These are phyloP conservation scores for Onychostruthus taczanowskii DNA, from an alignment of 2,113 vertebrate species.

Conservation along the genomic window DNA sequence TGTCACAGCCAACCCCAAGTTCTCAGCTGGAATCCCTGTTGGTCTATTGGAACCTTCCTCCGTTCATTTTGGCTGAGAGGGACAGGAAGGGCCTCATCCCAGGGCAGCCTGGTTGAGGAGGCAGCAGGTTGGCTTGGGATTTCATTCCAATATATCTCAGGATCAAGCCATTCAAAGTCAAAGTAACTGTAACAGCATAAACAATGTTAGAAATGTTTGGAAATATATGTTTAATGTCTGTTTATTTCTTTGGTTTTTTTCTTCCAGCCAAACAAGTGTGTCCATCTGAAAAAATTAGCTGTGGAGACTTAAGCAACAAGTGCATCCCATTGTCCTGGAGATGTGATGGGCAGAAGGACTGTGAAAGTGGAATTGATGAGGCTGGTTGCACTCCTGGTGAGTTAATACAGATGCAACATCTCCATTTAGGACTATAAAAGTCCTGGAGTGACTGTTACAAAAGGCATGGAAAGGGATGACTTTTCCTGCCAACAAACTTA, in stretches of 20 bases:
- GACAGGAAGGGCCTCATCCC: not conserved
- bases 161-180: not conserved
- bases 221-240: not conserved
- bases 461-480: not conserved
- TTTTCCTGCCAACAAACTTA: not conserved
- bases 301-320: slow-evolving; percentile 86
- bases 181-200: not conserved
- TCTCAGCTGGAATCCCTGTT: not conserved
- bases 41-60: not conserved
- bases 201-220: not conserved
- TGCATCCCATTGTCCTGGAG: slow-evolving; percentile 93
- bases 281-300: slow-evolving; percentile 92
- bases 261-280: slow-evolving; percentile 77
- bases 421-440: not conserved
- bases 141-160: not conserved
- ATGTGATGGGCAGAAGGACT: slow-evolving; percentile 93
- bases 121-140: not conserved
- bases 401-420: slow-evolving; percentile 4
- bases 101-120: not conserved
- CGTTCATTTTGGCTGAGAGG: not conserved
- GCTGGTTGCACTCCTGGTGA: slow-evolving; percentile 89
- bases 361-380: slow-evolving; percentile 90
- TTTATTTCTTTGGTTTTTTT: slow-evolving; percentile 16
- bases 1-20: not conserved
- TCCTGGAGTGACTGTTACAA: not conserved